A percentile compares a stretch with the other conserved stretches of the same genome.
Evolutionary conservation across 2,797 vertebrate genomes (phyloP).

Genomic region (Scarus forsteni): DNA sequence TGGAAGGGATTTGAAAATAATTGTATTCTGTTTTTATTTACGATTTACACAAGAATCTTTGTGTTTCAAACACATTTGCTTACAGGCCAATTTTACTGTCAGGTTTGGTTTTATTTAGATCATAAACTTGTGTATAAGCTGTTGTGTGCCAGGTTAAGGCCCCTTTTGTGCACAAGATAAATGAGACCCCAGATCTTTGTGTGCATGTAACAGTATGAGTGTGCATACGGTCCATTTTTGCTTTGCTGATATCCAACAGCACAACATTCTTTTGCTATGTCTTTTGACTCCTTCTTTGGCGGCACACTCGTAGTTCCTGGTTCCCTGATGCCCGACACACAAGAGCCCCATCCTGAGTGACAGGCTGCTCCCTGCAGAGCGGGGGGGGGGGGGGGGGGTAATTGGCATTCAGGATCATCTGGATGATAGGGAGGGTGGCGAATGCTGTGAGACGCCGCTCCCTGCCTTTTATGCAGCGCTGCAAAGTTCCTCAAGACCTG

Average conservation of each 20-base stretch:
- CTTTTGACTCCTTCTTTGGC: conserved; percentile 51
- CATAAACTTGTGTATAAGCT: too few relatives aligned
- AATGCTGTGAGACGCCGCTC: conserved; percentile 70
- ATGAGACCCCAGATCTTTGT: background rate
- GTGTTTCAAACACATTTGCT: too few relatives aligned
- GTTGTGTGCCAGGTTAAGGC: too few relatives aligned
- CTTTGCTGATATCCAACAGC: conserved; percentile 38
- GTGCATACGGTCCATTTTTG: conserved; percentile 18
- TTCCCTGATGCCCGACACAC: conserved; percentile 63
- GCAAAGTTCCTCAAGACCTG: conserved; percentile 72
- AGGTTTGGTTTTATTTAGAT: too few relatives aligned
- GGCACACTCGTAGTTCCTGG: conserved; percentile 56
- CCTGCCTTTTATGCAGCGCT: conserved; percentile 66
- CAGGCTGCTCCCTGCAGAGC: conserved; percentile 80
- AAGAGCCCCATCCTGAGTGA: conserved; percentile 78
- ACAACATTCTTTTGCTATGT: conserved; percentile 33
- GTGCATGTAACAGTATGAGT: conserved; percentile 7
- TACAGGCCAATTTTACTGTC: too few relatives aligned
- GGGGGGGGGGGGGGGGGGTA: conserved; percentile 73
- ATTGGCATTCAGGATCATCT: conserved; percentile 87
- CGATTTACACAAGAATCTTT: too few relatives aligned
- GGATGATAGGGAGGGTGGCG: conserved; percentile 77
- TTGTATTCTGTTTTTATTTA: too few relatives aligned
- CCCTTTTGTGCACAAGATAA: too few relatives aligned
- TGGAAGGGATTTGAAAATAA: too few relatives aligned